These are phyloP conservation scores for Hemitrygon akajei DNA, from an alignment of 2,797 vertebrate species.

Conservation along the genomic window DNA sequence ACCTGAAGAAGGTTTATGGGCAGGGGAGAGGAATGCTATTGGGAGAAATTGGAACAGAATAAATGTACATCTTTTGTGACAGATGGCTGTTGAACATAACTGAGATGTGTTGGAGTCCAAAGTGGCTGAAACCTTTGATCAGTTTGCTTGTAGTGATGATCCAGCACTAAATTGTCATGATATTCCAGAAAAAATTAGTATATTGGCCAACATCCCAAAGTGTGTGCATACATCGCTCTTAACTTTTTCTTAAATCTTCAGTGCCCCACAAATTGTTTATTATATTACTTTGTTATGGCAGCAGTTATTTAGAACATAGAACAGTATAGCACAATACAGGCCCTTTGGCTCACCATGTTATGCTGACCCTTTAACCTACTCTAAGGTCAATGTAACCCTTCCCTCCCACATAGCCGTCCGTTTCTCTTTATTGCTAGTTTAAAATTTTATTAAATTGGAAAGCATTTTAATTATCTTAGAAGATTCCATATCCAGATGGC, in stretches of 20 bases:
- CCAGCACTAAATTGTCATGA: slow-evolving; percentile 42
- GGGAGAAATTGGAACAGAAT: not conserved
- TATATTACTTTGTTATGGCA: not conserved
- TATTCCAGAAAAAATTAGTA: not conserved
- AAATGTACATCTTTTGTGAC: slow-evolving; percentile 1
- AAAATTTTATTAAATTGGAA: not conserved
- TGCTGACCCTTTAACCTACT: no score
- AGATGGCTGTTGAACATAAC: not conserved
- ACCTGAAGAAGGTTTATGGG: not conserved
- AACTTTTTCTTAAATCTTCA: slow-evolving; percentile 23
- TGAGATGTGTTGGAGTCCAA: not conserved
- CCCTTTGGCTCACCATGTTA: no score
- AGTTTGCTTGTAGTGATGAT: slow-evolving; percentile 45
- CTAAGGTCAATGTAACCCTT: no score
- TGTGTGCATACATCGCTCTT: not conserved
- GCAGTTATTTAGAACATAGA: no score
- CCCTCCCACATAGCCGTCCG: no score
- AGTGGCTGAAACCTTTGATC: slow-evolving; percentile 32
- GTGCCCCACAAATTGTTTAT: not conserved
- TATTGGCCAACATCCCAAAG: not conserved
- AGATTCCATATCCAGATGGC: not conserved
- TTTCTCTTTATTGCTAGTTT: not conserved
- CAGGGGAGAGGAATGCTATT: not conserved
- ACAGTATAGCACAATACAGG: no score
- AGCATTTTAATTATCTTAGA: not conserved